Percentiles rank a stretch among this genome's conserved stretches.
These are phyloP conservation scores for Brachionus sp. DNA, from an alignment of 1,140 invertebrate genomes.

Conservation along the genomic window DNA sequence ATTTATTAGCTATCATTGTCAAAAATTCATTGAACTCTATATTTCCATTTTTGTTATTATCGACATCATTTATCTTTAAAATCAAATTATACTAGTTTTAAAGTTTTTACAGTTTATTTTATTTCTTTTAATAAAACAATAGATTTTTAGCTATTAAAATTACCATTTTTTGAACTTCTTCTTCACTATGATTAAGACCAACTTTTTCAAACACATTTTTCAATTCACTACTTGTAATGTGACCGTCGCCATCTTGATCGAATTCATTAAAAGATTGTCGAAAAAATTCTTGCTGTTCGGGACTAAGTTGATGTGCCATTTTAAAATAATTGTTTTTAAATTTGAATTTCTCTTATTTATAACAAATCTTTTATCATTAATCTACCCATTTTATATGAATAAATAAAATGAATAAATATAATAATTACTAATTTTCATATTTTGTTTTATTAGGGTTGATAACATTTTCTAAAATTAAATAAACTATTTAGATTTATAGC, in stretches of 20 bases:
- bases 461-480: background rate
- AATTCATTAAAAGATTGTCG: conserved; percentile 48
- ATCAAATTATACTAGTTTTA: background rate
- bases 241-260: conserved; percentile 49
- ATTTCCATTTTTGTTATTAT: conserved; percentile 31
- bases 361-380: background rate
- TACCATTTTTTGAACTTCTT: conserved; percentile 47
- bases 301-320: background rate
- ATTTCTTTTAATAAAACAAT: too few relatives aligned
- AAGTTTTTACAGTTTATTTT: background rate
- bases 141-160: background rate
- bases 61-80: conserved; percentile 1
- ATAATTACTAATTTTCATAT: background rate
- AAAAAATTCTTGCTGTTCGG: conserved; percentile 45
- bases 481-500: background rate
- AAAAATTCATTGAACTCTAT: conserved; percentile 44
- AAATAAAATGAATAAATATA: background rate
- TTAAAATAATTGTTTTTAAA: background rate
- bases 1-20: conserved; percentile 36
- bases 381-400: background rate
- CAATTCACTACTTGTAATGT: conserved; percentile 46
- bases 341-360: background rate
- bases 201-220: conserved; percentile 45
- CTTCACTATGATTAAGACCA: conserved; percentile 46
- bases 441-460: background rate